Conservation (phyloP, 2,888 invertebrate genomes). For the Lepetodrilus schrolli region DNA sequence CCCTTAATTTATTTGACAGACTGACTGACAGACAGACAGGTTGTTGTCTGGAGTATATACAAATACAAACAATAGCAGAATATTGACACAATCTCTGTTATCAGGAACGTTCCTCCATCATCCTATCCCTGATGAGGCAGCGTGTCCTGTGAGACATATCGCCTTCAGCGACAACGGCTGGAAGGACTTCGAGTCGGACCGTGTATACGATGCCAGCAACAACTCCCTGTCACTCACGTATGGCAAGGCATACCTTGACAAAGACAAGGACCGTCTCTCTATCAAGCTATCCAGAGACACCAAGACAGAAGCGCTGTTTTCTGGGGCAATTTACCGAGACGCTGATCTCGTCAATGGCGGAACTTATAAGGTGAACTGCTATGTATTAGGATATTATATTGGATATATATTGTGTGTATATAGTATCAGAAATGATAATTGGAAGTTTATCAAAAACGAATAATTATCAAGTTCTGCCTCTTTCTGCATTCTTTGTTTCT, state of each 20-base stretch:
- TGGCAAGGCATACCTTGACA: background rate
- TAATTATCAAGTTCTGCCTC: no score
- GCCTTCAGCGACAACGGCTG: background rate
- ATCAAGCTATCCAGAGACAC: constrained; percentile 26
- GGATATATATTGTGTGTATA: no score
- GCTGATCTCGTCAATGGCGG: constrained; percentile 35
- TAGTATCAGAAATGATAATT: no score
- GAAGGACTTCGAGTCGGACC: background rate
- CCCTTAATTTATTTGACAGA: no score
- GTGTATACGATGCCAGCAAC: background rate
- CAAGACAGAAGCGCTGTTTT: background rate
- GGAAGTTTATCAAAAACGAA: no score
- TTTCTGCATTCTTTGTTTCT: no score
- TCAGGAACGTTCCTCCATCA: constrained; percentile 9
- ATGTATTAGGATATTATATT: no score
- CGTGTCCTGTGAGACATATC: background rate
- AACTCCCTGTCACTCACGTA: background rate
- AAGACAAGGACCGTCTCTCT: background rate
- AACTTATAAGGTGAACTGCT: constrained; percentile 36
- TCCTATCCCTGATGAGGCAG: background rate
- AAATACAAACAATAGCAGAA: no score
- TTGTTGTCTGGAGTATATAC: no score
- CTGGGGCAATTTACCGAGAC: constrained; percentile 19
- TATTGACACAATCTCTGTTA: background rate
- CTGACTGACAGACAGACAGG: no score